phyloP scores from a whole-genome alignment of 2,113 vertebrate genomes.

The Osmerus mordax region DNA sequence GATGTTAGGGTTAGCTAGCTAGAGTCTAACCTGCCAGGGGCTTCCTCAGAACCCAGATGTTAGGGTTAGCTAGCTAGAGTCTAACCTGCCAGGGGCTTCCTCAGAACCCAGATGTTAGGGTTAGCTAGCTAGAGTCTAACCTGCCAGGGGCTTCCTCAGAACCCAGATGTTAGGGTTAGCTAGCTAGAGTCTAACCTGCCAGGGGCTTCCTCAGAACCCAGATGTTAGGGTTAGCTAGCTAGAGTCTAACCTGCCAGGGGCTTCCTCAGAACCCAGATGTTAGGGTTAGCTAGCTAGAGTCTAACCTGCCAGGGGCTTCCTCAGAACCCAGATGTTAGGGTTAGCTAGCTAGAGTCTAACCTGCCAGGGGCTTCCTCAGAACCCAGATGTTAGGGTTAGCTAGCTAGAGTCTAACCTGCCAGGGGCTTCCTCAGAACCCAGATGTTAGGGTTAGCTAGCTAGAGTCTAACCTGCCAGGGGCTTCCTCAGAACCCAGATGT shows the following conservation, averaged over 20 bases:
- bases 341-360: constrained; percentile 57
- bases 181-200: constrained; percentile 72
- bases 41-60: constrained; percentile 96
- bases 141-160: constrained; percentile 89
- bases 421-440: constrained; percentile 96
- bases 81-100: constrained; percentile 90
- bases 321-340: constrained; percentile 88
- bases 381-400: constrained; percentile 83
- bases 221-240: constrained; percentile 64
- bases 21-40: constrained; percentile 82
- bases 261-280: constrained; percentile 96
- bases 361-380: constrained; percentile 89
- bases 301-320: constrained; percentile 90
- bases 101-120: constrained; percentile 88
- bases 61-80: background rate
- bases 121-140: constrained; percentile 57
- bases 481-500: constrained; percentile 96
- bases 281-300: background rate
- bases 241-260: constrained; percentile 82
- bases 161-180: constrained; percentile 83
- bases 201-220: constrained; percentile 96
- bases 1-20: constrained; percentile 64
- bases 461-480: constrained; percentile 82
- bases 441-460: constrained; percentile 64
- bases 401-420: constrained; percentile 72